Evolutionary conservation across 2,888 invertebrate species (phyloP).

Genomic region (Scaptomyza reducta): DNA sequence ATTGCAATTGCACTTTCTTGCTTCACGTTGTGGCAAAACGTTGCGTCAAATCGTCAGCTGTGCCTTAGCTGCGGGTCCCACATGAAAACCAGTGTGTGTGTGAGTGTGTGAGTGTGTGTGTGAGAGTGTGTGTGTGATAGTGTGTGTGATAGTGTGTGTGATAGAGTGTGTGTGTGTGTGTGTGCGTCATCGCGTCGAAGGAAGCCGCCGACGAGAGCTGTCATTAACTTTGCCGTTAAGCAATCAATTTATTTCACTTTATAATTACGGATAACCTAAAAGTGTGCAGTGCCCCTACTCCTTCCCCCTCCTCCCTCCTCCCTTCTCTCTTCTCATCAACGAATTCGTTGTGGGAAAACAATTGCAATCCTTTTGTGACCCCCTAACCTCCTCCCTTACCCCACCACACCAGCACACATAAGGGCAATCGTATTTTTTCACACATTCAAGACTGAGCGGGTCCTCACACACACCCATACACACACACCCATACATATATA

Average conservation of each 20-base stretch:
- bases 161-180: not conserved
- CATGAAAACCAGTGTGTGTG: conserved; percentile 40
- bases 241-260: conserved; percentile 79
- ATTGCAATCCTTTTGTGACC: conserved; percentile 65
- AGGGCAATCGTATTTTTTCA: conserved; percentile 45
- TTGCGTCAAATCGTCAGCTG: conserved; percentile 11
- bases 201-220: conserved; percentile 50
- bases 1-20: conserved; percentile 41
- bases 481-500: not conserved
- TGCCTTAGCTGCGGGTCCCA: conserved; percentile 70
- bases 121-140: not conserved
- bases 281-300: conserved; percentile 57
- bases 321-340: conserved; percentile 3
- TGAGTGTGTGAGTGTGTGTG: not conserved
- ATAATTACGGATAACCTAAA: conserved; percentile 68
- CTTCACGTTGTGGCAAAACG: conserved; percentile 7
- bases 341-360: conserved; percentile 61
- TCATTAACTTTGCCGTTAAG: conserved; percentile 73
- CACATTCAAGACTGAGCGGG: conserved; percentile 48
- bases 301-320: conserved; percentile 3
- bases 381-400: not conserved
- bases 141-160: not conserved
- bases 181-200: no score
- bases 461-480: conserved; percentile 12
- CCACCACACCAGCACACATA: conserved; percentile 22